These are phyloP conservation scores for Hippocampus zosterae DNA, from an alignment of 2,113 vertebrate species.

Conservation along the genomic window DNA sequence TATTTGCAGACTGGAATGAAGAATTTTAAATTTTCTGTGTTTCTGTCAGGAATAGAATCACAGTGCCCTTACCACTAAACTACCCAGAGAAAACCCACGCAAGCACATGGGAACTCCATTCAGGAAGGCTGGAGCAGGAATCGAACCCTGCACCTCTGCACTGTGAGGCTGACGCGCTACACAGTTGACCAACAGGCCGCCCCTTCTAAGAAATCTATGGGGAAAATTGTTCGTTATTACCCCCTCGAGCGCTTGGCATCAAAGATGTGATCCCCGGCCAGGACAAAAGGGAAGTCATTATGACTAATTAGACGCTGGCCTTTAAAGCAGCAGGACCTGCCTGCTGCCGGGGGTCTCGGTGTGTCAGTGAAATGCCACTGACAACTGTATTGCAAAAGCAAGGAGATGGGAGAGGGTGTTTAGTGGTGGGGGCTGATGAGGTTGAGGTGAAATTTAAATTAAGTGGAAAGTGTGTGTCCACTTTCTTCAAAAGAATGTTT, in stretches of 20 bases:
- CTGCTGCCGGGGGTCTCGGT: conserved; percentile 45
- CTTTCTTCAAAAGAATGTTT: conserved; percentile 40
- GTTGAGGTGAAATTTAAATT: conserved; percentile 19
- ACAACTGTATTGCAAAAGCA: conserved; percentile 58
- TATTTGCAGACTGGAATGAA: background rate
- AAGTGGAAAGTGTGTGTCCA: conserved; percentile 43
- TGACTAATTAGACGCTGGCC: conserved; percentile 62
- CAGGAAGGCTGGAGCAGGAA: no score
- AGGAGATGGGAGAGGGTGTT: conserved; percentile 3
- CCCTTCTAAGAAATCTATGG: conserved; percentile 49
- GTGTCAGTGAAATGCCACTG: conserved; percentile 53
- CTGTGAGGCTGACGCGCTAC: no score
- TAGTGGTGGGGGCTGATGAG: conserved; percentile 18
- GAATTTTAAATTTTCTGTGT: conserved; percentile 9
- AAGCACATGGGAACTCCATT: no score
- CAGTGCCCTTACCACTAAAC: conserved; percentile 28
- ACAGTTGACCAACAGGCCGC: no score
- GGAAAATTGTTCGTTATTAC: conserved; percentile 59
- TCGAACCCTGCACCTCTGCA: no score
- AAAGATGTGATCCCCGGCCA: conserved; percentile 61
- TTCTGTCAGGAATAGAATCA: conserved; percentile 18
- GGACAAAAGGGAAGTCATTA: conserved; percentile 71
- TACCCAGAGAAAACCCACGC: no score
- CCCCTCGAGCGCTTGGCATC: conserved; percentile 60
- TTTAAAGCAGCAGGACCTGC: conserved; percentile 60